Percentiles rank a stretch among this genome's conserved stretches.
Conservation (phyloP, 2,797 vertebrate genomes). For the Pseudotriccus pelzelni region DNA sequence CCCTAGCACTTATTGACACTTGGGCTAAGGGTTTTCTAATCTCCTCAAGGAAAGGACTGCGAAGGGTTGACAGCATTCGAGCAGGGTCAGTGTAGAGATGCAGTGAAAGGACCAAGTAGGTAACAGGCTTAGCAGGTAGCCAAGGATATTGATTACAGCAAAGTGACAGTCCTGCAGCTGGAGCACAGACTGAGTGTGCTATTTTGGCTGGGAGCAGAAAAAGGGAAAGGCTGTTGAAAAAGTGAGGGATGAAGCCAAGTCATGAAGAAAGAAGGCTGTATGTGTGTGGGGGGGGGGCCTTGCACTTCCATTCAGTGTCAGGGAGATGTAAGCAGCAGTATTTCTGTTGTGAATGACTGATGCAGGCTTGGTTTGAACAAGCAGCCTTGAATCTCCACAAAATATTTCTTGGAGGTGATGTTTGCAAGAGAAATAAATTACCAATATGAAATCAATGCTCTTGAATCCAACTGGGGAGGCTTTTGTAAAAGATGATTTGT, state of each 20-base stretch:
- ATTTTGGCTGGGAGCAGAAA: background rate
- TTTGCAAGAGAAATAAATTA: background rate
- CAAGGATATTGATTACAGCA: background rate
- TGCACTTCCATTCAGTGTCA: background rate
- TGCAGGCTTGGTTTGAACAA: background rate
- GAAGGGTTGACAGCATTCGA: background rate
- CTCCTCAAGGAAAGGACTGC: background rate
- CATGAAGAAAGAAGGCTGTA: background rate
- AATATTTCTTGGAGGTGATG: background rate
- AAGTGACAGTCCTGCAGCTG: background rate
- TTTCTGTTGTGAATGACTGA: background rate
- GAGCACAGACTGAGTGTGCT: background rate
- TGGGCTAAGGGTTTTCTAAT: background rate
- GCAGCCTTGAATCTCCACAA: background rate
- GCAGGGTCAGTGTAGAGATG: background rate
- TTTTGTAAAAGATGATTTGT: background rate
- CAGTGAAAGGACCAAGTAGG: background rate
- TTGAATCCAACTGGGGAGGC: background rate
- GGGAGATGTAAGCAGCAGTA: background rate
- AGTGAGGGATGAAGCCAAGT: background rate
- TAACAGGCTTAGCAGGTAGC: background rate
- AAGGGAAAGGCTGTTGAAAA: background rate
- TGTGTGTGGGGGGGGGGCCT: background rate
- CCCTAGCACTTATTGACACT: background rate
- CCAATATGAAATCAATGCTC: fast-evolving